Conservation (phyloP, 2,888 invertebrate genomes). For the Notodonta ziczac region DNA sequence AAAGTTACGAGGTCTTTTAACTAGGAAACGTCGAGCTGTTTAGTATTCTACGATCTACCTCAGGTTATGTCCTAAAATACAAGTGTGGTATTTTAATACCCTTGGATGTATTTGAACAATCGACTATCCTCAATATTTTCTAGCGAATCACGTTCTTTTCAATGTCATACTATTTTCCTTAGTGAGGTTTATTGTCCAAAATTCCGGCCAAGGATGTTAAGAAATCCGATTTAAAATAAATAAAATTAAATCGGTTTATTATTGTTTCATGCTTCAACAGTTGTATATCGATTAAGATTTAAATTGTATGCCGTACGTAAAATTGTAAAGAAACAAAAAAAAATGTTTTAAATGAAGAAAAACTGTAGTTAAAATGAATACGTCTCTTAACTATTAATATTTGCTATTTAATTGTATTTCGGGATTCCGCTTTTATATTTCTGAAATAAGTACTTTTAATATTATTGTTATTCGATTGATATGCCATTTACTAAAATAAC, state of each 20-base stretch:
- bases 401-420: too few species aligned
- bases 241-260: conserved; percentile 1
- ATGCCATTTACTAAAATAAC: too few species aligned
- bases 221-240: conserved; percentile 2
- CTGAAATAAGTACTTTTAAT: too few species aligned
- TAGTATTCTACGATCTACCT: background rate
- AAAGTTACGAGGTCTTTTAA: background rate
- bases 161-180: conserved; percentile 36
- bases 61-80: background rate
- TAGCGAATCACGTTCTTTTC: conserved; percentile 35
- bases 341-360: too few species aligned
- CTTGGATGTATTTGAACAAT: conserved; percentile 16
- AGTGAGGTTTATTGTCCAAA: conserved; percentile 14
- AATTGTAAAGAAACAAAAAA: conserved; percentile 14
- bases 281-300: background rate
- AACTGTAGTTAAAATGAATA: too few species aligned
- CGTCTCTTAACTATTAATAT: too few species aligned
- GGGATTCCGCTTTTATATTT: too few species aligned
- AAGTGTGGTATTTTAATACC: conserved; percentile 8
- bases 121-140: conserved; percentile 28
- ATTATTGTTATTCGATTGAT: too few species aligned
- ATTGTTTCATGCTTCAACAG: background rate
- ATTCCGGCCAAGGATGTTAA: conserved; percentile 19
- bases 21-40: background rate
- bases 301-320: conserved; percentile 18